Conservation (phyloP, 2,888 invertebrate species). For the Gastracanthus pulcherrimus region DNA sequence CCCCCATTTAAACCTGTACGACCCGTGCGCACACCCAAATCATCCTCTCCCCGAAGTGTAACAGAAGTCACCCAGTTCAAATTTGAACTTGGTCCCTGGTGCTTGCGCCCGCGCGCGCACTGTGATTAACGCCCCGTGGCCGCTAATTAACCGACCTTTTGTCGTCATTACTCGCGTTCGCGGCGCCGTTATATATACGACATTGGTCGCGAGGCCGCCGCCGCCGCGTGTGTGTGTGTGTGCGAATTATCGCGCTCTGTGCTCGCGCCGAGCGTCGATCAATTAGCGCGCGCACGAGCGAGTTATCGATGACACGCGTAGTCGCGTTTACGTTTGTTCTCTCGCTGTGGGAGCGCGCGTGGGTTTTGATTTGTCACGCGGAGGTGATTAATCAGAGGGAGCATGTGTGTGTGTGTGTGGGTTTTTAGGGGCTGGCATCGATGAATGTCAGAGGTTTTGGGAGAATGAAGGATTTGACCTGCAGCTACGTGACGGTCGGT, state of each 20-base stretch:
- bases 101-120: neutral
- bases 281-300: neutral
- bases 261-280: neutral
- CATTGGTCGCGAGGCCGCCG: neutral
- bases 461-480: neutral
- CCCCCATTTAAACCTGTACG: too few relatives aligned
- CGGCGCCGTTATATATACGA: too few relatives aligned
- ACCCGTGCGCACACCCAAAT: too few relatives aligned
- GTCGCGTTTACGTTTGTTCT: neutral
- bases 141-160: conserved; percentile 41
- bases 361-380: conserved; percentile 31
- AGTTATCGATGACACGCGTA: conserved; percentile 6
- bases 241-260: neutral
- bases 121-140: neutral
- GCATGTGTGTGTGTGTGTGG: too few relatives aligned
- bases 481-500: neutral
- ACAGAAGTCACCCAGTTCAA: neutral
- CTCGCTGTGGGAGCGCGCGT: neutral
- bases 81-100: neutral
- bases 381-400: neutral
- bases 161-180: conserved; percentile 25
- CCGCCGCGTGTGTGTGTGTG: too few relatives aligned
- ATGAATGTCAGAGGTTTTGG: too few relatives aligned
- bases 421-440: neutral
- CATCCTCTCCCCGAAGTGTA: too few relatives aligned